Conservation (phyloP, 2,113 vertebrate species). For the Epinephelus lanceolatus region DNA sequence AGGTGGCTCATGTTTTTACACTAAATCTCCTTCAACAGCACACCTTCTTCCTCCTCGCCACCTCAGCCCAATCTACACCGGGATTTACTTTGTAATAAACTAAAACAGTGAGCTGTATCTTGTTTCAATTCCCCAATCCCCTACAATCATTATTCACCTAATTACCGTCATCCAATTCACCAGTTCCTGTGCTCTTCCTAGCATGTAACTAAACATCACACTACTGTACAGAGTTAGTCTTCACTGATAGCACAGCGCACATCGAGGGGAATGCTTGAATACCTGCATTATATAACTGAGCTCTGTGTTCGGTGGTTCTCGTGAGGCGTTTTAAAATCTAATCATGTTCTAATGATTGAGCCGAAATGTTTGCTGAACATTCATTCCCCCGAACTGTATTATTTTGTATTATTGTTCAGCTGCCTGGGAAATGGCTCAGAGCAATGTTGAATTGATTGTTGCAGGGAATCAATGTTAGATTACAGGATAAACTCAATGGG, state of each 20-base stretch:
- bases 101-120: conserved; percentile 51
- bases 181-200: conserved; percentile 35
- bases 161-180: conserved; percentile 55
- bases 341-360: conserved; percentile 26
- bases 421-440: conserved; percentile 34
- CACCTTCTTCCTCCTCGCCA: conserved; percentile 1
- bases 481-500: conserved; percentile 30
- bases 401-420: conserved; percentile 34
- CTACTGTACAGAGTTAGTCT: conserved; percentile 9
- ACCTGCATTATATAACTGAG: conserved; percentile 20
- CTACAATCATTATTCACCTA: conserved; percentile 60
- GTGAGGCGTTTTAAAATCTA: conserved; percentile 28
- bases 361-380: conserved; percentile 37
- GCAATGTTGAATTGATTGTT: conserved; percentile 12
- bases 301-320: conserved; percentile 7
- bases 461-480: conserved; percentile 38
- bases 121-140: conserved; percentile 53
- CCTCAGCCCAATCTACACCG: neutral
- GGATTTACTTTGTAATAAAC: conserved; percentile 45
- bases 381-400: conserved; percentile 4
- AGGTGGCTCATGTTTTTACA: conserved; percentile 68
- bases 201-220: conserved; percentile 29
- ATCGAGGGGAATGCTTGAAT: conserved; percentile 19
- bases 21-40: conserved; percentile 36
- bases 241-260: conserved; percentile 1